A percentile compares a stretch with the other conserved stretches of the same genome.
phyloP scores from a whole-genome alignment of 2,113 vertebrate genomes.

The Cichladusa arquata region DNA sequence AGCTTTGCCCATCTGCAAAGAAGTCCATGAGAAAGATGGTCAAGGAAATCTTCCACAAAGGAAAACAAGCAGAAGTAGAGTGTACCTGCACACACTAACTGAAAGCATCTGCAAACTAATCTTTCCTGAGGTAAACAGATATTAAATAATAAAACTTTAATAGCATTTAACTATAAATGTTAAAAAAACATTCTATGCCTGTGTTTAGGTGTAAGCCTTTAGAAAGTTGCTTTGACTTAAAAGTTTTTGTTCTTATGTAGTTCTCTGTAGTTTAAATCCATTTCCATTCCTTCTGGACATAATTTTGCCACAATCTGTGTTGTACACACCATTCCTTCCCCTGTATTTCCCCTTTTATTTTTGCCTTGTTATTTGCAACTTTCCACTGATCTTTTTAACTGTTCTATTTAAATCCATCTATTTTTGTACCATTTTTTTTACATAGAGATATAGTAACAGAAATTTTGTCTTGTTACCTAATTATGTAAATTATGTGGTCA shows the following conservation, averaged over 20 bases:
- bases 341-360: background rate
- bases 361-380: background rate
- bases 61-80: slow-evolving; percentile 85
- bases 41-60: slow-evolving; percentile 76
- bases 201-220: background rate
- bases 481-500: background rate
- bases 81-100: slow-evolving; percentile 92
- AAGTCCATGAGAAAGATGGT: slow-evolving; percentile 74
- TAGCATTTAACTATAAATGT: background rate
- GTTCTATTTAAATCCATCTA: background rate
- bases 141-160: background rate
- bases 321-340: background rate
- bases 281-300: background rate
- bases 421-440: background rate
- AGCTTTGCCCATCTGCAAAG: slow-evolving; percentile 76
- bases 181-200: background rate
- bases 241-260: background rate
- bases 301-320: background rate
- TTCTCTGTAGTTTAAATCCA: background rate
- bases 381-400: background rate
- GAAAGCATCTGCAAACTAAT: slow-evolving; percentile 94
- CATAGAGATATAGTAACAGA: background rate
- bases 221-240: background rate
- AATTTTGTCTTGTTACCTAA: background rate
- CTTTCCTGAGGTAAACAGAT: slow-evolving; percentile 89